Evolutionary conservation across 2,888 invertebrate species (phyloP).

Genomic region (Hydropsyche betteni): DNA sequence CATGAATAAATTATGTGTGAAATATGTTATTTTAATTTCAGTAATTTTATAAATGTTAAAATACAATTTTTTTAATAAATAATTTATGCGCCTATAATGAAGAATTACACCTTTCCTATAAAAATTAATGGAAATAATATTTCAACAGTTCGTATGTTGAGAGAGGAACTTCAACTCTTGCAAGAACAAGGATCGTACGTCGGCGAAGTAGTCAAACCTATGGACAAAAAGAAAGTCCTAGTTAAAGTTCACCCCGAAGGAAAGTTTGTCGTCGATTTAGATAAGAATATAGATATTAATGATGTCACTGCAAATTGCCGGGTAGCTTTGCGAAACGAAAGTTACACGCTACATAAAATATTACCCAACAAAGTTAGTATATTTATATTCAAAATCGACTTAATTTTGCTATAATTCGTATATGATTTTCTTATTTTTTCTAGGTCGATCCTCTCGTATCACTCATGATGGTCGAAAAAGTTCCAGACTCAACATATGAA

Average conservation of each 20-base stretch:
- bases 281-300: conserved; percentile 98
- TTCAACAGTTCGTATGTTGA: conserved; percentile 87
- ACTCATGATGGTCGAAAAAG: conserved; percentile 99
- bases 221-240: conserved; percentile 99
- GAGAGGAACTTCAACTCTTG: conserved; percentile 95
- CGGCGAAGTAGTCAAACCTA: conserved; percentile 98
- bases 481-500: conserved; percentile 99
- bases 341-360: conserved; percentile 98
- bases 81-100: too few relatives aligned
- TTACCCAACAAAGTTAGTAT: conserved; percentile 88
- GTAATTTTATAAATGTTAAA: too few relatives aligned
- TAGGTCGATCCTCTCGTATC: conserved; percentile 97
- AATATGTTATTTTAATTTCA: too few relatives aligned
- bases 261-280: conserved; percentile 98
- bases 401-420: neutral
- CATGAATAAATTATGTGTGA: too few relatives aligned
- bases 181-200: conserved; percentile 99
- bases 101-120: neutral
- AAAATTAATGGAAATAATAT: neutral
- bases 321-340: conserved; percentile 97
- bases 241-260: conserved; percentile 99
- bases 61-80: too few relatives aligned
- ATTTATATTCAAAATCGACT: neutral
- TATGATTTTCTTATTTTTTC: conserved; percentile 37
- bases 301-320: conserved; percentile 97